Percentiles rank a stretch among this genome's conserved stretches.
These are phyloP conservation scores for Dermatophagoides farinae DNA, from an alignment of 1,140 invertebrate genomes.

Conservation along the genomic window DNA sequence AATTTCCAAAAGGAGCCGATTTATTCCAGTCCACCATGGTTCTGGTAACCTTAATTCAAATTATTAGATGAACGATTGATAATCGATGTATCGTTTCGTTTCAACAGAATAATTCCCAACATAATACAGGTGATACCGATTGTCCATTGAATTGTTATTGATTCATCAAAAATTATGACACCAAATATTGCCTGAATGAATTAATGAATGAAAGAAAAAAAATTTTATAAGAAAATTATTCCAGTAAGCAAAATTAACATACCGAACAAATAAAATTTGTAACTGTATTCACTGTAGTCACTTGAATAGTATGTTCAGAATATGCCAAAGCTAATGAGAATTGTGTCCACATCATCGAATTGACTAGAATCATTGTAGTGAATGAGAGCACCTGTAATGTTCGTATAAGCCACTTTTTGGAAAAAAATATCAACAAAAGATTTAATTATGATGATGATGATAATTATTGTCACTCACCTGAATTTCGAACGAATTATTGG, in stretches of 20 bases:
- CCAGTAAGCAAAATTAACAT: not conserved
- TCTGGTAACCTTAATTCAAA: no score
- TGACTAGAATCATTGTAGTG: not conserved
- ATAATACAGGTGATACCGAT: not conserved
- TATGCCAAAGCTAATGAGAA: not conserved
- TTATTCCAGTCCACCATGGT: no score
- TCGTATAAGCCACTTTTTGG: not conserved
- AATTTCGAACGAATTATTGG: not conserved
- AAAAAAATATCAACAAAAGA: not conserved
- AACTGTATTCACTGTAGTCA: conserved; percentile 1
- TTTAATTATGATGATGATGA: no score
- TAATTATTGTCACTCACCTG: not conserved
- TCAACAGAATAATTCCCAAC: not conserved
- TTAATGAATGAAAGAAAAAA: not conserved
- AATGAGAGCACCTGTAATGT: not conserved
- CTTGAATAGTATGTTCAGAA: not conserved
- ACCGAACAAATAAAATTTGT: conserved; percentile 5
- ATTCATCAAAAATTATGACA: not conserved
- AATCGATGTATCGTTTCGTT: not conserved
- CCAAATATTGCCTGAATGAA: conserved; percentile 1
- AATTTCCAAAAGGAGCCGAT: no score
- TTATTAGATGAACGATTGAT: not conserved
- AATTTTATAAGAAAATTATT: not conserved
- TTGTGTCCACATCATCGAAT: conserved; percentile 1
- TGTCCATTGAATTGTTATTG: not conserved